Percentiles rank a stretch among this genome's conserved stretches.
phyloP scores from a whole-genome alignment of 2,888 invertebrate species.

The Endotricha flammealis region DNA sequence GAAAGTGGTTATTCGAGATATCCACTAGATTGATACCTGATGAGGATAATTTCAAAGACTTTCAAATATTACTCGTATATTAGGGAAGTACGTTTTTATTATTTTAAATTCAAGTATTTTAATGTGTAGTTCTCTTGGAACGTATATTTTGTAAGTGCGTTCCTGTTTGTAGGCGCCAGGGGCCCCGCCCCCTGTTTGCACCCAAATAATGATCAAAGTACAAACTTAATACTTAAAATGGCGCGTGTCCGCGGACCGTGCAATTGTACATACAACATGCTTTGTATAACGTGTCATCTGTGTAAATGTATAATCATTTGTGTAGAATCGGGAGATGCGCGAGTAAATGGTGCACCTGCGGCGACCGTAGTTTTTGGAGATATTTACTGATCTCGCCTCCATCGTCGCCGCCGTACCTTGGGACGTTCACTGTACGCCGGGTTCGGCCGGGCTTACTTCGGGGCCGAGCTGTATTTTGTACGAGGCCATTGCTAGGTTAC shows the following conservation, averaged over 20 bases:
- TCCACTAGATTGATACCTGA: too few species aligned
- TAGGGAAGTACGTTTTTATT: too few species aligned
- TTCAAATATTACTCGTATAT: too few species aligned
- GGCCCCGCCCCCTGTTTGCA: conserved; percentile 15
- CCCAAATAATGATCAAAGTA: conserved; percentile 37
- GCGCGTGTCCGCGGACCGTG: conserved; percentile 14
- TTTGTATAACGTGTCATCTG: conserved; percentile 10
- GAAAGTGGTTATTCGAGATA: too few species aligned
- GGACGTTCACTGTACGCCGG: neutral
- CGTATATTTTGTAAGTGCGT: neutral
- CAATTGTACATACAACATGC: conserved; percentile 13
- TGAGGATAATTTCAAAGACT: too few species aligned
- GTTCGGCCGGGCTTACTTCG: conserved; percentile 10
- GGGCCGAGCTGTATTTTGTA: conserved; percentile 19
- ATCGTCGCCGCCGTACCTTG: neutral
- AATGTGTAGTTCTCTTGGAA: too few species aligned
- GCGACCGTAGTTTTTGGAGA: conserved; percentile 45
- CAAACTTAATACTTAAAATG: conserved; percentile 36
- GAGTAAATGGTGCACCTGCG: conserved; percentile 22
- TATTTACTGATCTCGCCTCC: conserved; percentile 41
- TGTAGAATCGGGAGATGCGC: conserved; percentile 8
- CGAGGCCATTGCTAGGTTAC: conserved; percentile 40
- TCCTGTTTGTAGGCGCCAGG: neutral
- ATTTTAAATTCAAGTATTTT: too few species aligned
- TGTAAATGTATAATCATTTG: conserved; percentile 11